Base-by-base conservation (phyloP, 1,140 invertebrate genomes). In the Pseudobourletiella spinata region DNA sequence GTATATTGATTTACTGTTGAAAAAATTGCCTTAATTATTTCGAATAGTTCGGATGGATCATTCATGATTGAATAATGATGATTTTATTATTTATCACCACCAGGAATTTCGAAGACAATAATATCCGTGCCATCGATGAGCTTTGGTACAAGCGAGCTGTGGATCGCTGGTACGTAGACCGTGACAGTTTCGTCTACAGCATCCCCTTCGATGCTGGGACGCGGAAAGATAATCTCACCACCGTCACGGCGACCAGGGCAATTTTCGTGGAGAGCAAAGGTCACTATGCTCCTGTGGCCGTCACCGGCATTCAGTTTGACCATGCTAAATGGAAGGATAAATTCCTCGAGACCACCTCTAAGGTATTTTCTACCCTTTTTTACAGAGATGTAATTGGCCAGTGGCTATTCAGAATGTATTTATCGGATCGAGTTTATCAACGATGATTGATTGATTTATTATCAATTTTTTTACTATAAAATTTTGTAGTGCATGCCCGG, bases 101-200 rank as follows among this genome's bases (percentile, higher is more conserved):
- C 74, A 92, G 91, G 15, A 84, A 87, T 71, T 94, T 95, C 69
- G 84, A 91, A 68, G 80, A 79, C 22, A 84, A 94, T 73, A 84
- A 94, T 73, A 84, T 83, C 1, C 80, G 85, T 65, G 88, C 91
- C 1, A 91, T 89, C 74, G 89, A 96, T 72, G 87, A 90, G 42
- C 80, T 88, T 2, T 96, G 91, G 89, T 96, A 95, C 73, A 87
- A 88, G 73, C 80, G 92, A 61, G 91, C 94, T 1, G 89, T 96
- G 1, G 91, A 95, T 74, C 89, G 93, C 71, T 87, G 92, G 67
- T 75, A 81, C 0, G 81, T 91, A 48, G 88, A 92, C 71, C 85
- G 86, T 0, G 88, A 91, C 66, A 91, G 89, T 71, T 95, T 94
- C 74, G 89, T 94, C 0, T 95, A 88, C 74, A 92, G 90, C 59